A percentile compares a stretch with the other conserved stretches of the same genome.
Evolutionary conservation across 2,113 vertebrate species (phyloP).

Genomic region (Merops nubicus): DNA sequence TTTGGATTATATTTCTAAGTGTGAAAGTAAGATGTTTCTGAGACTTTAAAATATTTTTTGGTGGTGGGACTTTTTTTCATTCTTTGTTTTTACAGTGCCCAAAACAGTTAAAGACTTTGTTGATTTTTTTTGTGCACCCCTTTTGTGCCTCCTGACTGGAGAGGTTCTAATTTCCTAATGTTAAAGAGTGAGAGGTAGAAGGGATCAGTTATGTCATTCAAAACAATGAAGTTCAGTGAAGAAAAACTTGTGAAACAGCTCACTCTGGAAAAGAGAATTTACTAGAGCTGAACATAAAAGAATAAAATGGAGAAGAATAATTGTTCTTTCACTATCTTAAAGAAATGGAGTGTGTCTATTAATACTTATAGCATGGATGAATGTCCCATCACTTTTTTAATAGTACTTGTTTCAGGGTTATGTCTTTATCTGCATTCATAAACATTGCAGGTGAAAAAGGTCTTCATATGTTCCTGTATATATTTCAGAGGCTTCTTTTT

Average conservation of each 20-base stretch:
- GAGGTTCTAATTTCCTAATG: not conserved
- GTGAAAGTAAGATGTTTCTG: not conserved
- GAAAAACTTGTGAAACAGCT: not conserved
- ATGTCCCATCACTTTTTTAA: not conserved
- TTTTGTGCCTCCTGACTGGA: not conserved
- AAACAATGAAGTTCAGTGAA: not conserved
- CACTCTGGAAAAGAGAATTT: not conserved
- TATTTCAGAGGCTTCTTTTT: not conserved
- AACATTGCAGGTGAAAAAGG: not conserved
- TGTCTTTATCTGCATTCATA: not conserved
- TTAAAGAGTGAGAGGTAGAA: not conserved
- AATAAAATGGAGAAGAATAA: not conserved
- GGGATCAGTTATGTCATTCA: not conserved
- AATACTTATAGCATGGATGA: not conserved
- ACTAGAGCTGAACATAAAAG: not conserved
- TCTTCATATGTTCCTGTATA: not conserved
- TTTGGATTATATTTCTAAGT: not conserved
- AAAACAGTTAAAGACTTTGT: not conserved
- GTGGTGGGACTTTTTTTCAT: not conserved
- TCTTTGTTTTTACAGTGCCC: not conserved
- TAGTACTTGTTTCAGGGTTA: not conserved
- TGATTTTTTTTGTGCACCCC: not conserved
- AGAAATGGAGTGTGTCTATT: not conserved
- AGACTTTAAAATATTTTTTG: not conserved
- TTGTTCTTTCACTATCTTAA: not conserved